Percentiles rank a stretch among this genome's conserved stretches.
Evolutionary conservation across 2,888 invertebrate species (phyloP).

Genomic region (Caenorhabditis sp.): DNA sequence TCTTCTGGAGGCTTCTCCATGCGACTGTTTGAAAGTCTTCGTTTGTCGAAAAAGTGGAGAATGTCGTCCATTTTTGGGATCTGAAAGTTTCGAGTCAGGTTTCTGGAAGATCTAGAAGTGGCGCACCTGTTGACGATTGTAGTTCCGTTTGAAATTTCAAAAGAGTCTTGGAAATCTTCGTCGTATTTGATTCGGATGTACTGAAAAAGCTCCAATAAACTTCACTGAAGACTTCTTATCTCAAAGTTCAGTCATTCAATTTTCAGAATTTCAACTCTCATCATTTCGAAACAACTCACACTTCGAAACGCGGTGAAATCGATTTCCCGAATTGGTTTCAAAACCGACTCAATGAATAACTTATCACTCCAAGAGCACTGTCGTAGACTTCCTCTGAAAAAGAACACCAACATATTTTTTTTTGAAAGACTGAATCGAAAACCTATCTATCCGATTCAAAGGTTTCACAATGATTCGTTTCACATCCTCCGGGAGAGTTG

Average conservation of each 20-base stretch:
- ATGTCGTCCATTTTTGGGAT: background rate
- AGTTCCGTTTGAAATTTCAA: background rate
- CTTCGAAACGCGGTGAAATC: background rate
- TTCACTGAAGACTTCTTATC: too few relatives aligned
- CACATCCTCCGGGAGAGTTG: constrained; percentile 1
- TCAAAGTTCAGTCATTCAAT: too few relatives aligned
- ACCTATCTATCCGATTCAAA: constrained; percentile 7
- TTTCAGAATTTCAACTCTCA: background rate
- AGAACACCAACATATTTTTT: background rate
- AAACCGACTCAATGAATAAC: background rate
- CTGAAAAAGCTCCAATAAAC: too few relatives aligned
- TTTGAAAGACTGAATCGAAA: background rate
- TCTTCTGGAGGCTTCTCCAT: constrained; percentile 29
- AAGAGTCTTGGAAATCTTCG: background rate
- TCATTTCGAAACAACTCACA: background rate
- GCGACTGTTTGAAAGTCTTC: constrained; percentile 21
- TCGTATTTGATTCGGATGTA: background rate
- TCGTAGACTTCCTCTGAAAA: constrained; percentile 1
- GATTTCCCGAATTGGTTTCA: background rate
- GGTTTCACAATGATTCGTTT: constrained; percentile 11
- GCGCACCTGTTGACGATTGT: background rate
- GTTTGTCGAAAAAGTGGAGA: background rate
- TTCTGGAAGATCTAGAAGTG: too few relatives aligned
- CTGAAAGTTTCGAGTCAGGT: too few relatives aligned
- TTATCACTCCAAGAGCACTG: constrained; percentile 12